Percentiles rank a stretch among this genome's conserved stretches.
These are phyloP conservation scores for Eueremaeus valkanovi DNA, from an alignment of 2,888 invertebrate genomes.

Conservation along the genomic window DNA sequence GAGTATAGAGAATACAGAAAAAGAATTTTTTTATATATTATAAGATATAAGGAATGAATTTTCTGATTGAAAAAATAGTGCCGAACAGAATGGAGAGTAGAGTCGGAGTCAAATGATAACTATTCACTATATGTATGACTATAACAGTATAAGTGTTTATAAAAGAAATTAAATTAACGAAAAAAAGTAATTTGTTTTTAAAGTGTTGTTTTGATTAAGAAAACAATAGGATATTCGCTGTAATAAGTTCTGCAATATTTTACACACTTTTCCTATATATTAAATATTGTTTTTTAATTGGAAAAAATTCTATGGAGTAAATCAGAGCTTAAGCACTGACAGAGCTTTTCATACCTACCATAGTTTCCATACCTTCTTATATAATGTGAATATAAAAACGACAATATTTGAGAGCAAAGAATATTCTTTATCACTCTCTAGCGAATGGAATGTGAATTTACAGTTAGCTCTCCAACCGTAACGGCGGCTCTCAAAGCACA, in stretches of 20 bases:
- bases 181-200: neutral
- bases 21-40: neutral
- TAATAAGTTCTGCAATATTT: neutral
- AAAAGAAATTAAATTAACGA: neutral
- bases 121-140: too few relatives aligned
- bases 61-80: neutral
- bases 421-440: neutral
- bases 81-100: neutral
- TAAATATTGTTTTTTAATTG: neutral
- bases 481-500: neutral
- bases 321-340: neutral
- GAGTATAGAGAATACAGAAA: neutral
- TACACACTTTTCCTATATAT: too few relatives aligned
- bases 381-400: too few relatives aligned
- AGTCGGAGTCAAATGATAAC: too few relatives aligned
- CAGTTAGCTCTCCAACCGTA: neutral
- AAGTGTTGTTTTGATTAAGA: neutral
- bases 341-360: neutral
- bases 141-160: neutral
- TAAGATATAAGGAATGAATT: neutral
- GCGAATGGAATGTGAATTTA: neutral
- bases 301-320: neutral
- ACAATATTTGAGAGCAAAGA: neutral
- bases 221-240: neutral
- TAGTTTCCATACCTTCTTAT: too few relatives aligned